phyloP scores from a whole-genome alignment of 1,140 invertebrate genomes.

The Hypsibius dujardini region DNA sequence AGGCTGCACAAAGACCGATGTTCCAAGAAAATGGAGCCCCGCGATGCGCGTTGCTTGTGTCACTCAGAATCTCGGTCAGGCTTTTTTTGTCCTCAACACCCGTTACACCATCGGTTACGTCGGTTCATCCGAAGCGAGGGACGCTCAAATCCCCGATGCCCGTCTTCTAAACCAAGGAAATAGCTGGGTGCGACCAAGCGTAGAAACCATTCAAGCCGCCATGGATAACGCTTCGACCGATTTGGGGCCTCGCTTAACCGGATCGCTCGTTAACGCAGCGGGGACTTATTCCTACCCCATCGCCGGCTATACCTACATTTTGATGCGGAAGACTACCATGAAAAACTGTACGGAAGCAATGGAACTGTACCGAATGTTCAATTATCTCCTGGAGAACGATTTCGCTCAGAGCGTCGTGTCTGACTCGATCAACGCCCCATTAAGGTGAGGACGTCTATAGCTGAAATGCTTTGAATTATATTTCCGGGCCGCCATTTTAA shows the following conservation, averaged over 20 bases:
- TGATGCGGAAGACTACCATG: constrained; percentile 24
- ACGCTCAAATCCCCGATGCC: constrained; percentile 22
- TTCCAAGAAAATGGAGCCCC: constrained; percentile 23
- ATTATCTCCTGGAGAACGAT: constrained; percentile 25
- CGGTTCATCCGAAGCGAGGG: constrained; percentile 21
- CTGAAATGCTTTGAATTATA: too few species aligned
- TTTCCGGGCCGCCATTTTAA: too few species aligned
- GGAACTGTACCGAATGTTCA: constrained; percentile 28
- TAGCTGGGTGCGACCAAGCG: constrained; percentile 19
- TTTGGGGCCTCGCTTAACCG: constrained; percentile 19
- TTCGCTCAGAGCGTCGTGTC: constrained; percentile 20
- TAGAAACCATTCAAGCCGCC: constrained; percentile 23
- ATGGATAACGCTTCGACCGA: constrained; percentile 23
- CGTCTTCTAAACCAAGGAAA: constrained; percentile 24
- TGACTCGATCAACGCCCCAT: constrained; percentile 23
- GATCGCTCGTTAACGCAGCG: constrained; percentile 22
- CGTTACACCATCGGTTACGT: constrained; percentile 26
- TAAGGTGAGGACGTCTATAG: constrained; percentile 18
- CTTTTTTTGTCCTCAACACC: constrained; percentile 24
- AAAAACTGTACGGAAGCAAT: constrained; percentile 24
- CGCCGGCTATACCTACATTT: constrained; percentile 27
- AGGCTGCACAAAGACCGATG: too few species aligned
- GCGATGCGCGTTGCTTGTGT: constrained; percentile 24
- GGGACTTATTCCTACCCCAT: constrained; percentile 26
- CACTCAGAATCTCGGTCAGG: constrained; percentile 24